A percentile compares a stretch with the other conserved stretches of the same genome.
Evolutionary conservation across 2,888 invertebrate genomes (phyloP).

Genomic region (Pollenia labialis): DNA sequence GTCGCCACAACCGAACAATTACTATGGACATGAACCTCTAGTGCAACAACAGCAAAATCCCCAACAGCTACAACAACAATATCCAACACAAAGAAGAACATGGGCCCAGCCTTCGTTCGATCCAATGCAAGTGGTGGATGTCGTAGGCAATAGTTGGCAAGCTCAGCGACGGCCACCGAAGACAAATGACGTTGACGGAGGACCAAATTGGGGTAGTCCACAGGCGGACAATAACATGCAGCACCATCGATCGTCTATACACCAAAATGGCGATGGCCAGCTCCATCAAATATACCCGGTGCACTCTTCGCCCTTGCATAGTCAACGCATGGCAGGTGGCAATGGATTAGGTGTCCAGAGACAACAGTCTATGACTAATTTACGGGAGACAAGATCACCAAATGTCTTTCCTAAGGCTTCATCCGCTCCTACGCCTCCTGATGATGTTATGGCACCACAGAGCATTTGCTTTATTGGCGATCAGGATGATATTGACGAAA

Average conservation of each 20-base stretch:
- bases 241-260: conserved; percentile 76
- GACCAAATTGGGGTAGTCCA: conserved; percentile 81
- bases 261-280: conserved; percentile 86
- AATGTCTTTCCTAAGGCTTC: conserved; percentile 76
- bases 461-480: conserved; percentile 96
- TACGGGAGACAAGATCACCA: conserved; percentile 79
- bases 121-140: conserved; percentile 81
- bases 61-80: conserved; percentile 82
- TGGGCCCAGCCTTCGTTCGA: conserved; percentile 86
- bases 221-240: conserved; percentile 70
- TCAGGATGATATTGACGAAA: conserved; percentile 85
- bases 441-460: conserved; percentile 96
- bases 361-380: conserved; percentile 80
- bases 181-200: conserved; percentile 77
- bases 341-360: conserved; percentile 76
- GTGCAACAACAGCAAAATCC: conserved; percentile 81
- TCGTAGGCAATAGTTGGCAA: conserved; percentile 83
- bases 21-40: conserved; percentile 90
- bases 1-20: conserved; percentile 86
- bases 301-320: conserved; percentile 88
- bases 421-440: conserved; percentile 85
- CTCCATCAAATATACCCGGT: conserved; percentile 82
- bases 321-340: conserved; percentile 78
- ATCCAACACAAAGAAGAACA: conserved; percentile 86
- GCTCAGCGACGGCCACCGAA: conserved; percentile 79